Percentiles rank a stretch among this genome's conserved stretches.
phyloP scores from a whole-genome alignment of 2,113 vertebrate genomes.

The Octodon degus region DNA sequence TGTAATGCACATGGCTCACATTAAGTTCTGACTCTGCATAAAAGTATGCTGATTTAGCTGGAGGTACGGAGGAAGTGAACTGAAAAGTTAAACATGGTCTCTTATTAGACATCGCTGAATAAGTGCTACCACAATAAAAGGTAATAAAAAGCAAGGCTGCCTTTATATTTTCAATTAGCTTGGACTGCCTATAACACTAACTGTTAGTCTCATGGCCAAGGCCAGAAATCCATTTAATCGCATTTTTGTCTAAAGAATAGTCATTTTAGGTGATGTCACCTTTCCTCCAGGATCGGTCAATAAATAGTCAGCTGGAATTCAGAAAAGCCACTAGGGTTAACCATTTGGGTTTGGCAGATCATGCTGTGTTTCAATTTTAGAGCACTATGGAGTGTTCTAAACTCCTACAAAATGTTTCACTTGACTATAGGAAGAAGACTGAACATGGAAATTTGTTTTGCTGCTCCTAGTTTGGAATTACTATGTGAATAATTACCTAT shows the following conservation, averaged over 20 bases:
- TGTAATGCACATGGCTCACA: neutral
- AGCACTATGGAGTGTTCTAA: neutral
- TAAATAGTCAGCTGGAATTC: neutral
- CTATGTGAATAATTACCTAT: neutral
- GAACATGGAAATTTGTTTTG: neutral
- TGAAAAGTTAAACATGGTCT: neutral
- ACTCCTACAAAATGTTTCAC: neutral
- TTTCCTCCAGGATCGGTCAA: neutral
- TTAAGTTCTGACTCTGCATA: neutral
- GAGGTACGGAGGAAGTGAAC: neutral
- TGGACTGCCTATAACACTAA: neutral
- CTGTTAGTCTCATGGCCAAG: neutral
- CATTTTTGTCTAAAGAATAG: neutral
- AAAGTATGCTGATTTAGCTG: neutral
- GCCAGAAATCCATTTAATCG: neutral
- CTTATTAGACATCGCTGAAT: neutral
- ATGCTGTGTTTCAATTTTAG: neutral
- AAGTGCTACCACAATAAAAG: constrained; percentile 3
- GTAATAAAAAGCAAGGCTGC: constrained; percentile 1
- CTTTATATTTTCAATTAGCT: neutral
- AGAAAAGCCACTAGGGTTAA: neutral
- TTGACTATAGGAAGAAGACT: neutral
- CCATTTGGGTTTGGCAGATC: neutral
- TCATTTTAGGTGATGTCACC: neutral
- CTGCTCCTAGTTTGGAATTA: neutral